Conservation (phyloP, 2,113 vertebrate genomes). For the Calyptomena viridis region DNA sequence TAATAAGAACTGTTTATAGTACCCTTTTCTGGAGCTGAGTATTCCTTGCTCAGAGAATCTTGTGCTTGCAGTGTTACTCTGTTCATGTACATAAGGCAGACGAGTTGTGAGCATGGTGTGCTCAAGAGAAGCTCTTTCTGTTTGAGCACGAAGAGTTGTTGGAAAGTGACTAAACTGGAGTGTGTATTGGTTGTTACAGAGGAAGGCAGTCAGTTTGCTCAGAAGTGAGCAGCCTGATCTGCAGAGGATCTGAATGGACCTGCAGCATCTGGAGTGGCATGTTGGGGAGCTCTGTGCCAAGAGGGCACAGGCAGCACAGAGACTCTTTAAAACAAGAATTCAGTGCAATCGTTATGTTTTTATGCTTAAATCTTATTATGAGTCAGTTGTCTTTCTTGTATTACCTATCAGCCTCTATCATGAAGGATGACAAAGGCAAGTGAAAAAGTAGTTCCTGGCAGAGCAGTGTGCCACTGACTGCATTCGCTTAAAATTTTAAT, state of each 20-base stretch:
- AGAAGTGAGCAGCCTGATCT: neutral
- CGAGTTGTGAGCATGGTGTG: neutral
- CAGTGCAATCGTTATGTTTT: neutral
- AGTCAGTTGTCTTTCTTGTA: neutral
- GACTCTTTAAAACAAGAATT: neutral
- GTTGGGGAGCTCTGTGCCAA: neutral
- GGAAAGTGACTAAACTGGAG: neutral
- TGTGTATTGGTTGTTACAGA: fast-evolving
- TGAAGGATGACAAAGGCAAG: neutral
- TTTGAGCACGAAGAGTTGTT: fast-evolving
- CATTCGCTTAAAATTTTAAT: conserved; percentile 23
- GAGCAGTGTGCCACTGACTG: neutral
- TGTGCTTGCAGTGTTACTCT: neutral
- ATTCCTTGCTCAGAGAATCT: neutral
- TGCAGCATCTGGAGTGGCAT: neutral
- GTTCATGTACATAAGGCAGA: neutral
- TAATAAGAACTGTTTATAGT: neutral
- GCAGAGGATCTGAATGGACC: neutral
- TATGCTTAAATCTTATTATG: neutral
- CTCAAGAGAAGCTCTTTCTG: neutral
- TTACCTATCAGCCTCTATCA: neutral
- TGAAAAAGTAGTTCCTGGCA: neutral
- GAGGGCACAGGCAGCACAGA: neutral
- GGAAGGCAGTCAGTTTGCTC: neutral
- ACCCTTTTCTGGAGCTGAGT: neutral